Percentiles rank a stretch among this genome's conserved stretches.
Conservation (phyloP, 2,113 vertebrate genomes). For the Dasyprocta punctata region DNA sequence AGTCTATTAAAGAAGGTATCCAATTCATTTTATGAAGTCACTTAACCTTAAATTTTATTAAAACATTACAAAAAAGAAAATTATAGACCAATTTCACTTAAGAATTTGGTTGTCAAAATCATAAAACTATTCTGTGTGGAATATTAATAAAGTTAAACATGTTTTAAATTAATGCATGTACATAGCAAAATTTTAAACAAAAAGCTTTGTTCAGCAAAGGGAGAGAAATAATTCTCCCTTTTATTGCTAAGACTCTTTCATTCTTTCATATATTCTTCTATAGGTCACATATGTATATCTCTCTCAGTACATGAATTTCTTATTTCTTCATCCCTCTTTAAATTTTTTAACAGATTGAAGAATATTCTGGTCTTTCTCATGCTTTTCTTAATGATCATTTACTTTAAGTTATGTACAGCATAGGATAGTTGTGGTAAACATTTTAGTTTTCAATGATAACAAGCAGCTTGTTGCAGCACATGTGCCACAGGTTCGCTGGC, state of each 20-base stretch:
- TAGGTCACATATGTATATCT: background rate
- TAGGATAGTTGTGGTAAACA: no score
- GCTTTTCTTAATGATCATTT: background rate
- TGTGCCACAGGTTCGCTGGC: no score
- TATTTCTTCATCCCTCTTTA: background rate
- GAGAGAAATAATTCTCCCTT: slow-evolving; percentile 7
- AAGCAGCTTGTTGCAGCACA: no score
- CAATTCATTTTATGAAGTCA: background rate
- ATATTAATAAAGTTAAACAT: background rate
- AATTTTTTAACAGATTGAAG: background rate
- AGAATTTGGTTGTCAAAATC: background rate
- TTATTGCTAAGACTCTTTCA: background rate
- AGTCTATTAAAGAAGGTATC: background rate
- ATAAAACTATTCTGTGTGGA: background rate
- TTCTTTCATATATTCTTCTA: background rate
- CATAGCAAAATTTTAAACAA: background rate
- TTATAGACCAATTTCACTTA: background rate
- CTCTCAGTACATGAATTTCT: background rate
- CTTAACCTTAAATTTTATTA: slow-evolving; percentile 7
- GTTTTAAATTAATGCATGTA: background rate
- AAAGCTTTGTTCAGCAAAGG: background rate
- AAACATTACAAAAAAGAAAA: background rate
- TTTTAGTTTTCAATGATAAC: no score
- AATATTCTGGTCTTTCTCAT: background rate
- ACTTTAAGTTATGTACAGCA: background rate